These are phyloP conservation scores for Corythucha ciliata DNA, from an alignment of 2,888 invertebrate species.

Conservation along the genomic window DNA sequence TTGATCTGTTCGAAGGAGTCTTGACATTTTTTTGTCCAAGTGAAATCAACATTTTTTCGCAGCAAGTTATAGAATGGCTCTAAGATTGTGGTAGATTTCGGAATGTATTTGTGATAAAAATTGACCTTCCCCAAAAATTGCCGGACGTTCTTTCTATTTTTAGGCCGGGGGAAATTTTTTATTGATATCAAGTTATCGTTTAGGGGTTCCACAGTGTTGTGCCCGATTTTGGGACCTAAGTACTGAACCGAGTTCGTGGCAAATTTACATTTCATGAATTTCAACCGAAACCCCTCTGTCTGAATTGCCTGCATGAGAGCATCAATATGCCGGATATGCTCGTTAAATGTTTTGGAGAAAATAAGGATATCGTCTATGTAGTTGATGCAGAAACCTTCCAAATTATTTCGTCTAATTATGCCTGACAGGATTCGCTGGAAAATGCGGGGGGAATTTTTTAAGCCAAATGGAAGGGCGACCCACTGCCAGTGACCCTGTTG, in stretches of 20 bases:
- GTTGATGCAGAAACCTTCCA: constrained; percentile 29
- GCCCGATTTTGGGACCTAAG: constrained; percentile 18
- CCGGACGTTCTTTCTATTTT: constrained; percentile 19
- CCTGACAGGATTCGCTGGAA: constrained; percentile 29
- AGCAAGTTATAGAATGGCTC: constrained; percentile 22
- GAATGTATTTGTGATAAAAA: constrained; percentile 19
- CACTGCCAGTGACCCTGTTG: constrained; percentile 33
- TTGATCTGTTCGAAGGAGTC: constrained; percentile 16
- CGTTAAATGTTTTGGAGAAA: constrained; percentile 31
- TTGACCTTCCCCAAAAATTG: constrained; percentile 22
- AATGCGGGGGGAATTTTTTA: constrained; percentile 26
- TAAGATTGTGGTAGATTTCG: constrained; percentile 8
- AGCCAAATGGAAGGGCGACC: constrained; percentile 31
- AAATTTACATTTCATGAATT: constrained; percentile 21
- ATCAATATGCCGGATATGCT: constrained; percentile 29
- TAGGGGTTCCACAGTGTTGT: constrained; percentile 14
- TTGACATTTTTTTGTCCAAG: constrained; percentile 17
- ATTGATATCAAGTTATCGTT: constrained; percentile 20
- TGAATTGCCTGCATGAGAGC: constrained; percentile 20
- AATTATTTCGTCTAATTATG: constrained; percentile 27
- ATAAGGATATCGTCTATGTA: constrained; percentile 34
- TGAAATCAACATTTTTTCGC: constrained; percentile 18
- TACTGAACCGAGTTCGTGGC: constrained; percentile 19
- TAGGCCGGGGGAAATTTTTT: constrained; percentile 16
- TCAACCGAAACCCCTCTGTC: constrained; percentile 20